These are phyloP conservation scores for Azorinus chamasolen DNA, from an alignment of 2,888 invertebrate genomes.

Conservation along the genomic window DNA sequence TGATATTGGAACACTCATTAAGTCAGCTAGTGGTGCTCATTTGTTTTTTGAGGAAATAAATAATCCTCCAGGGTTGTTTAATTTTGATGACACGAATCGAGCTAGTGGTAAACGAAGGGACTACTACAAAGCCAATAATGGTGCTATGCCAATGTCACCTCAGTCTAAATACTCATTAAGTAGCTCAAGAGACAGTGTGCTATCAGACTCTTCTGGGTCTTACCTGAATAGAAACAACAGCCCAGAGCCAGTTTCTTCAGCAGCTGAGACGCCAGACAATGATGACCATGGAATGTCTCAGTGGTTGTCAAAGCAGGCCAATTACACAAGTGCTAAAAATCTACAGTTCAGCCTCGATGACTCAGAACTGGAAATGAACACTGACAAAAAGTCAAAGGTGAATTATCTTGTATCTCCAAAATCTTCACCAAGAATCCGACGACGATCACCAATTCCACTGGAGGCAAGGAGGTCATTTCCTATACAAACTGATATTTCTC, in stretches of 20 bases:
- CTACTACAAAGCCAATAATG: slow-evolving; percentile 67
- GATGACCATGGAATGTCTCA: slow-evolving; percentile 63
- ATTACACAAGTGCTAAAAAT: slow-evolving; percentile 26
- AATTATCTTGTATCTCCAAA: slow-evolving; percentile 67
- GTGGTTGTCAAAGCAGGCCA: slow-evolving; percentile 59
- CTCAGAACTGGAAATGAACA: slow-evolving; percentile 59
- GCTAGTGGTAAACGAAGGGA: slow-evolving; percentile 45
- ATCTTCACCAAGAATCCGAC: slow-evolving; percentile 61
- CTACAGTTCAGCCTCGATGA: slow-evolving; percentile 65
- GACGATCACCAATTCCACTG: slow-evolving; percentile 58
- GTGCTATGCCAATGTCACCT: slow-evolving; percentile 76
- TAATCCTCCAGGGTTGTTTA: slow-evolving; percentile 38
- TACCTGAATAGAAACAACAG: slow-evolving; percentile 65
- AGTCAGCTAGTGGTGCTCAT: slow-evolving; percentile 82
- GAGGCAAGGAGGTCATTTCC: slow-evolving; percentile 67
- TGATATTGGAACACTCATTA: slow-evolving; percentile 68
- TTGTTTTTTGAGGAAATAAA: slow-evolving; percentile 73
- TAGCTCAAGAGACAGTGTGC: slow-evolving; percentile 77
- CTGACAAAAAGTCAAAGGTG: slow-evolving; percentile 51
- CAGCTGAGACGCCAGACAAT: slow-evolving; percentile 59
- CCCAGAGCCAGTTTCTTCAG: slow-evolving; percentile 61
- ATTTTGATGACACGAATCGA: slow-evolving; percentile 56
- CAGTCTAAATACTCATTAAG: slow-evolving; percentile 75
- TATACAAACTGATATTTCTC: slow-evolving; percentile 42
- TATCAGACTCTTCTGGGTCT: slow-evolving; percentile 75